Conservation (phyloP, 2,888 invertebrate species). For the Globia sparganii region DNA sequence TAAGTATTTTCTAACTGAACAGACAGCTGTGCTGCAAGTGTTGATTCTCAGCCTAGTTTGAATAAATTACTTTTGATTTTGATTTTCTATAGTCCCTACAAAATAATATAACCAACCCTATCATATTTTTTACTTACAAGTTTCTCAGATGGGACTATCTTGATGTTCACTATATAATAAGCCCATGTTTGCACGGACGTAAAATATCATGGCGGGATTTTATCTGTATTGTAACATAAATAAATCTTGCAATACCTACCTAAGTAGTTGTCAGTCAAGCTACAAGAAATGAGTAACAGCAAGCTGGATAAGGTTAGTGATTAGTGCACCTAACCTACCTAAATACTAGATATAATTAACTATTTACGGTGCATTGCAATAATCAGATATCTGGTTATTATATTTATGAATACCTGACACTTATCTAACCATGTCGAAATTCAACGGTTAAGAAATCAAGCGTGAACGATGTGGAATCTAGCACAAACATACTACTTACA, state of each 20-base stretch:
- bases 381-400: slow-evolving; percentile 55
- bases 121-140: neutral
- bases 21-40: too few relatives aligned
- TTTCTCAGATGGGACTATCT: neutral
- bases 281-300: slow-evolving; percentile 21
- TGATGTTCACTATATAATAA: neutral
- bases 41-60: too few relatives aligned
- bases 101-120: neutral
- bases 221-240: neutral
- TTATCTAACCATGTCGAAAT: slow-evolving; percentile 67
- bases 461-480: slow-evolving; percentile 67
- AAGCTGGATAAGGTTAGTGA: slow-evolving; percentile 30
- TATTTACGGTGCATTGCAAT: slow-evolving; percentile 37
- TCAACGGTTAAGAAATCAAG: slow-evolving; percentile 67
- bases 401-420: slow-evolving; percentile 63
- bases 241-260: neutral
- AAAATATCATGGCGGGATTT: neutral
- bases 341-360: slow-evolving; percentile 36
- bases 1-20: too few relatives aligned
- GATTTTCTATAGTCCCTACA: neutral
- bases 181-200: neutral
- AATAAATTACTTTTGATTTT: too few relatives aligned
- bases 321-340: slow-evolving; percentile 6
- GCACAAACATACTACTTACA: slow-evolving; percentile 38
- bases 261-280: slow-evolving; percentile 22